Percentiles rank a stretch among this genome's conserved stretches.
phyloP scores from a whole-genome alignment of 2,888 invertebrate species.

The Petrophora chlorosata region DNA sequence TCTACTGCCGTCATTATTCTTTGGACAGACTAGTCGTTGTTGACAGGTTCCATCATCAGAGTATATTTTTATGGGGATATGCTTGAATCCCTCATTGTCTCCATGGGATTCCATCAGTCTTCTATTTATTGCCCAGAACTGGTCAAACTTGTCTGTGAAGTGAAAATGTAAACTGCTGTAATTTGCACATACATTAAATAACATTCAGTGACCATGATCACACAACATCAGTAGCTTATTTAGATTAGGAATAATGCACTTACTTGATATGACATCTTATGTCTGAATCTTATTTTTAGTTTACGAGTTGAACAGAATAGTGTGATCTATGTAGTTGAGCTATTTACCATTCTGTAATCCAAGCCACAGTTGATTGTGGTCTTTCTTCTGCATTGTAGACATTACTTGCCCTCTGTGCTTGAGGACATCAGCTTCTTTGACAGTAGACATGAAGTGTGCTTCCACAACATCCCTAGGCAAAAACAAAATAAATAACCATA shows the following conservation, averaged over 20 bases:
- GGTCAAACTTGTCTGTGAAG: conserved; percentile 96
- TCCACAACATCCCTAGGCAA: conserved; percentile 92
- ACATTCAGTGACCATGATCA: too few species aligned
- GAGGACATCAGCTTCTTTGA: conserved; percentile 99
- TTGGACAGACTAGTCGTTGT: conserved; percentile 91
- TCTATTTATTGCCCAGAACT: conserved; percentile 99
- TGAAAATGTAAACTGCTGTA: too few species aligned
- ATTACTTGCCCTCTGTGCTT: conserved; percentile 96
- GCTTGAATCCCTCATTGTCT: conserved; percentile 92
- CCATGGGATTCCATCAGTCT: conserved; percentile 95
- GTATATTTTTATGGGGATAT: conserved; percentile 95
- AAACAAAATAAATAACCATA: too few species aligned
- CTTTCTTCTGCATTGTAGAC: conserved; percentile 96
- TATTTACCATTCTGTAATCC: conserved; percentile 94
- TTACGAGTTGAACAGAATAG: too few species aligned
- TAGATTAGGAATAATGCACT: too few species aligned
- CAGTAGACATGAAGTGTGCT: conserved; percentile 96
- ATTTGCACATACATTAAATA: too few species aligned
- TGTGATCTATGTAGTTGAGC: too few species aligned
- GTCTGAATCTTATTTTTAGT: too few species aligned
- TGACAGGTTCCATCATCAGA: conserved; percentile 87
- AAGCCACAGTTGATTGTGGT: conserved; percentile 97
- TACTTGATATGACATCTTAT: too few species aligned
- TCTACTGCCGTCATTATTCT: conserved; percentile 88
- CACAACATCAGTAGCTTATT: too few species aligned